Conservation (phyloP, 2,888 invertebrate species). For the Tenthredo distinguenda region DNA sequence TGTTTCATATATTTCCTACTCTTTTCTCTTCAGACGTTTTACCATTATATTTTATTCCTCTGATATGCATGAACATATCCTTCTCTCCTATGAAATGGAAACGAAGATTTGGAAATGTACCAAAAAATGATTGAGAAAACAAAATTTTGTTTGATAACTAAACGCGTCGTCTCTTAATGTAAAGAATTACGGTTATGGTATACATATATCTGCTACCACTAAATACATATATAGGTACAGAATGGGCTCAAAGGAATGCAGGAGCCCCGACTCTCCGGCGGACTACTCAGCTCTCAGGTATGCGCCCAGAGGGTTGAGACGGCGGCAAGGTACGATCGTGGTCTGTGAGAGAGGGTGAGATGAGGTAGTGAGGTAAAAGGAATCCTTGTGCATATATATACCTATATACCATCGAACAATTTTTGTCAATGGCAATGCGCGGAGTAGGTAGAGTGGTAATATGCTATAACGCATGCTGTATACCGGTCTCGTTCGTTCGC, state of each 20-base stretch:
- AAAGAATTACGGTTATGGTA: background rate
- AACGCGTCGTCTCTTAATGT: background rate
- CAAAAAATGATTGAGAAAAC: background rate
- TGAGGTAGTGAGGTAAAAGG: background rate
- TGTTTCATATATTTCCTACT: background rate
- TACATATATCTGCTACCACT: background rate
- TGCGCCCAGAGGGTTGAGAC: constrained; percentile 26
- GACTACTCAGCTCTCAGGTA: constrained; percentile 45
- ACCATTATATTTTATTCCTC: background rate
- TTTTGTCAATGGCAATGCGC: background rate
- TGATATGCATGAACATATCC: background rate
- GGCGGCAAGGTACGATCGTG: constrained; percentile 16
- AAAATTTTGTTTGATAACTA: background rate
- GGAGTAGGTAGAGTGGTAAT: background rate
- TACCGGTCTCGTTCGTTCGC: background rate
- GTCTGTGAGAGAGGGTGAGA: background rate
- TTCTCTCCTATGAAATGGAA: background rate
- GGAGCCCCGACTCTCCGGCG: constrained; percentile 11
- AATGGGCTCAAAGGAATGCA: constrained; percentile 25
- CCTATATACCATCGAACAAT: background rate
- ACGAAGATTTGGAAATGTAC: background rate
- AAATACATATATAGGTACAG: constrained; percentile 13
- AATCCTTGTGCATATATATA: background rate
- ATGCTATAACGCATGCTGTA: background rate
- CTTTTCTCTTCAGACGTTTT: background rate